Percentiles rank a stretch among this genome's conserved stretches.
Conservation (phyloP, 2,888 invertebrate species). For the Troides oblongomaculatus region DNA sequence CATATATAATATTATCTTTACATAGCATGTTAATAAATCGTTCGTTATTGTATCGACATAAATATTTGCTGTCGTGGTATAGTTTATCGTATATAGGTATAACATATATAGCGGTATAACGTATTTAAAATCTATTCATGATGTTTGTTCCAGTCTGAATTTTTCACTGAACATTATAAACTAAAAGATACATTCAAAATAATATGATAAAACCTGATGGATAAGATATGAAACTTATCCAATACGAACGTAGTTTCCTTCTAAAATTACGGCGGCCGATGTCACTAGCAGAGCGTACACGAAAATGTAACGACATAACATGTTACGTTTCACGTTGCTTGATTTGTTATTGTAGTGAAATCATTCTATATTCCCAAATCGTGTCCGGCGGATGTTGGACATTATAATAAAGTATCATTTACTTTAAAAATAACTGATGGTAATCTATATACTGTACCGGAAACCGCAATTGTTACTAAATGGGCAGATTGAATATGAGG, state of each 20-base stretch:
- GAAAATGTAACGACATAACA: conserved; percentile 30
- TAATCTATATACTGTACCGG: conserved; percentile 1
- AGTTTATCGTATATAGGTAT: too few relatives aligned
- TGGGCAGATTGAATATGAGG: not conserved
- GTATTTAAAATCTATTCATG: not conserved
- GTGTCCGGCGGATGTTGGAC: conserved; percentile 16
- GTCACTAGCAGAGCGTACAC: conserved; percentile 28
- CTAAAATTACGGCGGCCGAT: conserved; percentile 26
- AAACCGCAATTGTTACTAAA: not conserved
- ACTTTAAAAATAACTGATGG: conserved; percentile 17
- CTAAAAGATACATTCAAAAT: not conserved
- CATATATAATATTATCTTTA: too few relatives aligned
- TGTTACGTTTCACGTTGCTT: conserved; percentile 25
- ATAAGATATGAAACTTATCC: conserved; percentile 24
- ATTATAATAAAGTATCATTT: conserved; percentile 19
- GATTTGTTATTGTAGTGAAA: conserved; percentile 15
- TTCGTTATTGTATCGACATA: too few relatives aligned
- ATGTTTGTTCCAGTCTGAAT: not conserved
- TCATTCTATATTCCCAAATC: conserved; percentile 15
- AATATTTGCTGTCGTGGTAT: too few relatives aligned
- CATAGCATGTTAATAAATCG: too few relatives aligned
- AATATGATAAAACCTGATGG: conserved; percentile 3
- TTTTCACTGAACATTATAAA: not conserved
- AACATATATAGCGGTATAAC: too few relatives aligned
- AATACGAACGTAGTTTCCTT: conserved; percentile 29